Evolutionary conservation across 2,797 vertebrate genomes (phyloP), one percentile per base, ranked within the genome.

Genomic region (Girardinus metallicus): DNA sequence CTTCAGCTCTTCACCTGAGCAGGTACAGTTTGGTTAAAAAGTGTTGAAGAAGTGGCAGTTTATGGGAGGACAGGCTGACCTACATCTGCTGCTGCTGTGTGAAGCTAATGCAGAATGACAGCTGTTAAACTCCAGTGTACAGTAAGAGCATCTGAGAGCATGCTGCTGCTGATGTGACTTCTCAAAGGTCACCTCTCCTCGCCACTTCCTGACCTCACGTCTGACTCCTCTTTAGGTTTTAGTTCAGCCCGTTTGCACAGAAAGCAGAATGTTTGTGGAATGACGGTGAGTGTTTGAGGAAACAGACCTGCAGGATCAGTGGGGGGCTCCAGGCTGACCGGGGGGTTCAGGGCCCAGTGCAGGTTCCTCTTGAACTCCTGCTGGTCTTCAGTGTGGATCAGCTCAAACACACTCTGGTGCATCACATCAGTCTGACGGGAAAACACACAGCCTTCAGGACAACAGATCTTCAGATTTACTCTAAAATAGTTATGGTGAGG

Each of bases 341-440:
- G 91, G 8, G 94, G 94, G 86, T 94, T 94, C 39, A 96, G 91
- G 13, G 95, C 95, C 97, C 97, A 97, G 92, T 94, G 96, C 36
- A 97, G 94, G 90, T 97, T 97, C 55, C 89, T 93, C 77, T 94
- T 96, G 87, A 97, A 96, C 80, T 96, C 96, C 47, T 95, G 93
- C 86, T 97, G 96, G 92, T 97, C 96, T 80, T 97, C 96, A 0
- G 93, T 93, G 91, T 97, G 96, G 86, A 97, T 95, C 86, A 97
- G 91, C 88, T 97, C 95, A 10, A 96, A 96, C 90, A 96, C 85
- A 0, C 95, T 96, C 93, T 97, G 97, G 91, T 97, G 96, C 94
- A 97, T 94, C 75, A 97, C 95, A 74, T 97, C 96, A 1, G 96
- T 96, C 97, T 97, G 79, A 78, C 6, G 53, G 82, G 78, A 53